Percentiles rank a stretch among this genome's conserved stretches.
Evolutionary conservation across 2,113 vertebrate species (phyloP).

Genomic region (Dasypus novemcinctus): DNA sequence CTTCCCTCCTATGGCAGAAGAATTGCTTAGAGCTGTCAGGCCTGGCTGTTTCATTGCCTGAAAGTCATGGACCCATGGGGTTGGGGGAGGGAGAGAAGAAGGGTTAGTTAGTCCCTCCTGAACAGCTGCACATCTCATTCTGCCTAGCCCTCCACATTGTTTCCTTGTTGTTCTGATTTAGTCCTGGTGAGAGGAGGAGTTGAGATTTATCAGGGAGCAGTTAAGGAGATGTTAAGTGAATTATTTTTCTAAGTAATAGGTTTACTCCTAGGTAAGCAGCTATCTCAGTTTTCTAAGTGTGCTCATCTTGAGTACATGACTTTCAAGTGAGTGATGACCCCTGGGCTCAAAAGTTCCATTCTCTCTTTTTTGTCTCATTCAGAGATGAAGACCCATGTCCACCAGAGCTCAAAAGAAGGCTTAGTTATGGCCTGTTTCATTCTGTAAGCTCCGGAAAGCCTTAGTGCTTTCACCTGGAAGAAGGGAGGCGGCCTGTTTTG

Average conservation of each 20-base stretch:
- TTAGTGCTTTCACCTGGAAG: not conserved
- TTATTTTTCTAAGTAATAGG: slow-evolving; percentile 35
- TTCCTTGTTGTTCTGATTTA: not conserved
- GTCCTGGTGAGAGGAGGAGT: not conserved
- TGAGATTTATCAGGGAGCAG: slow-evolving; percentile 34
- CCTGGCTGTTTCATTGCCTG: slow-evolving; percentile 1
- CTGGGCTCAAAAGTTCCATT: not conserved
- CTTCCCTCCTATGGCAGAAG: not conserved
- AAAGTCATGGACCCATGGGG: not conserved
- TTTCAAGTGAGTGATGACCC: slow-evolving; percentile 28
- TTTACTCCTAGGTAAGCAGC: slow-evolving; percentile 41
- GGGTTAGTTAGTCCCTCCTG: not conserved
- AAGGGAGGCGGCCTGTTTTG: not conserved
- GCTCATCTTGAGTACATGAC: slow-evolving; percentile 52
- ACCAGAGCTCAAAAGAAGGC: not conserved
- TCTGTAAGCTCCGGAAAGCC: not conserved
- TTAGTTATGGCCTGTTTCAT: not conserved
- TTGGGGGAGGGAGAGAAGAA: not conserved
- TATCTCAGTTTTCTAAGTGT: slow-evolving; percentile 1
- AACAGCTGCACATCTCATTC: not conserved
- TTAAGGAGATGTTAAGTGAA: slow-evolving; percentile 27
- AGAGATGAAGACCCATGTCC: not conserved
- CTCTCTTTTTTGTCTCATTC: slow-evolving; percentile 18
- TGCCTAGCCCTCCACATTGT: not conserved
- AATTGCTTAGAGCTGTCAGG: not conserved